phyloP scores from a whole-genome alignment of 2,113 vertebrate species.

The Climacteris rufus region DNA sequence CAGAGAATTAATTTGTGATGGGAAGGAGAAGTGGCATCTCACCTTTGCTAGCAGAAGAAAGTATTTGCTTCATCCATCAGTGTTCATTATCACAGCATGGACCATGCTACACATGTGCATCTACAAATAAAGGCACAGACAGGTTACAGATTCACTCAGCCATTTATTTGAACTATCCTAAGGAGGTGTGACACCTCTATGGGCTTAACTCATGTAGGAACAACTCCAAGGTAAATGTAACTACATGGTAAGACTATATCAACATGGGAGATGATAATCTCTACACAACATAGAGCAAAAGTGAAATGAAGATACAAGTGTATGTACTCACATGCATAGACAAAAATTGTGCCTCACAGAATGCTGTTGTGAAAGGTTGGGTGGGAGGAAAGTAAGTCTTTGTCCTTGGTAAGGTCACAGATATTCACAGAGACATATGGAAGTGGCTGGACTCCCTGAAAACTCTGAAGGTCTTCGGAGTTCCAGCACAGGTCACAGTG shows the following conservation, averaged over 20 bases:
- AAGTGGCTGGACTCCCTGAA: background rate
- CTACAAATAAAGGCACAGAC: background rate
- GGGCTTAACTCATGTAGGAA: background rate
- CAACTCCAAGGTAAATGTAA: background rate
- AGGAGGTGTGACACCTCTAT: background rate
- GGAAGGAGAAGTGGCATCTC: background rate
- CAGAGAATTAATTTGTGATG: background rate
- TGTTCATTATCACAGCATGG: background rate
- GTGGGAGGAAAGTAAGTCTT: background rate
- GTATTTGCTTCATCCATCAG: background rate
- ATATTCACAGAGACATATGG: rapidly evolving
- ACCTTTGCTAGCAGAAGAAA: background rate
- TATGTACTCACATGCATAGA: background rate
- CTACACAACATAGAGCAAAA: background rate
- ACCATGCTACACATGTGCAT: background rate
- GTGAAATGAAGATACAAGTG: background rate
- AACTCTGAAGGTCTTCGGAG: background rate
- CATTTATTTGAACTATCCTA: background rate
- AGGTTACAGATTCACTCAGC: background rate
- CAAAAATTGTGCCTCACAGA: background rate
- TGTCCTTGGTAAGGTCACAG: background rate
- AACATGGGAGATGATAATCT: background rate
- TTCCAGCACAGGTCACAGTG: background rate
- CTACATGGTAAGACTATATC: background rate
- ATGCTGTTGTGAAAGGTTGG: background rate